phyloP scores from a whole-genome alignment of 2,888 invertebrate genomes.

The Nymphalis polychloros region DNA sequence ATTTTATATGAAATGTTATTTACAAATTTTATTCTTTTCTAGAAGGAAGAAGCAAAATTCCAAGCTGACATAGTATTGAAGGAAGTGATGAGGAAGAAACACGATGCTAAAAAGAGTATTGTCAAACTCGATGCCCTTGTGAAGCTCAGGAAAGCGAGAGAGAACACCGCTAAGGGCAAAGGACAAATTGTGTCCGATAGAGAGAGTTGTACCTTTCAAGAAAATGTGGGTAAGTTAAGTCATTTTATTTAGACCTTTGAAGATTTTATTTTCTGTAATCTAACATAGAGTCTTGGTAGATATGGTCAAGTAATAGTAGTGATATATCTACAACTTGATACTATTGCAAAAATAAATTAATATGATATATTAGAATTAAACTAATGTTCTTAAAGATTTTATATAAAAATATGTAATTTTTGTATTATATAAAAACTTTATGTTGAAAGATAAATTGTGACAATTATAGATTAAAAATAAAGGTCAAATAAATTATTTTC shows the following conservation, averaged over 20 bases:
- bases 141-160: slow-evolving; percentile 84
- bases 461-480: no score
- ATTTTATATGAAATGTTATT: neutral
- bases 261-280: no score
- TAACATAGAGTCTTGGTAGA: no score
- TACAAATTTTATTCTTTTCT: slow-evolving; percentile 25
- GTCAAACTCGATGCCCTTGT: slow-evolving; percentile 83
- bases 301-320: no score
- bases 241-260: neutral
- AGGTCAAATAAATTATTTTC: no score
- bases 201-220: slow-evolving; percentile 80
- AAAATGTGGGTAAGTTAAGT: slow-evolving; percentile 77
- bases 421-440: no score
- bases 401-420: no score
- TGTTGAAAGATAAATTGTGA: no score
- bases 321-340: no score
- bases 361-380: no score
- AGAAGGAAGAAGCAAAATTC: slow-evolving; percentile 85
- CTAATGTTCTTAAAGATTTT: no score
- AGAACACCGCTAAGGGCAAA: slow-evolving; percentile 83
- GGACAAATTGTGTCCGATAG: slow-evolving; percentile 81
- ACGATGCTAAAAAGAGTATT: slow-evolving; percentile 85
- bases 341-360: no score
- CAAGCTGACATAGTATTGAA: slow-evolving; percentile 86
- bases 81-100: slow-evolving; percentile 86